These are phyloP conservation scores for Recurvirostra avosetta DNA, from an alignment of 2,113 vertebrate species.

Conservation along the genomic window DNA sequence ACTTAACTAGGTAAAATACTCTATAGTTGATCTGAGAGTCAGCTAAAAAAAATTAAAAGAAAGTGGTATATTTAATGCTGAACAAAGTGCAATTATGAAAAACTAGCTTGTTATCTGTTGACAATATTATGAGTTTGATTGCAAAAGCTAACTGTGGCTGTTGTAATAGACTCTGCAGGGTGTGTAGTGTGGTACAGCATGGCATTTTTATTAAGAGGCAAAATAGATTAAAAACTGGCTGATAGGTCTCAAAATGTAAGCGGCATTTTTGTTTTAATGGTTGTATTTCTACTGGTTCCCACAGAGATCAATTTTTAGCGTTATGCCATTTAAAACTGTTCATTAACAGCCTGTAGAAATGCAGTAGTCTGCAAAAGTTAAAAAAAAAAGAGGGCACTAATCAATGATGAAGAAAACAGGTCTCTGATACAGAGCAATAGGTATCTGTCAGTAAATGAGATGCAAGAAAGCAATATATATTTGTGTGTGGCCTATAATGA, in stretches of 20 bases:
- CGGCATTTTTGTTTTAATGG: neutral
- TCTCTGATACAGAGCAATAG: neutral
- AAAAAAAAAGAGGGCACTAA: neutral
- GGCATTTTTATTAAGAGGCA: conserved; percentile 14
- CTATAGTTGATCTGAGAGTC: neutral
- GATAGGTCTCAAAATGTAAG: neutral
- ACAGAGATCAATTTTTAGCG: neutral
- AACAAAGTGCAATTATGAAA: neutral
- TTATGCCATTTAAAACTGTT: neutral
- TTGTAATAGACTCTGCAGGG: neutral
- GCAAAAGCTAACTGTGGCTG: neutral
- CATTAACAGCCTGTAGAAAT: neutral
- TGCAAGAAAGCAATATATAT: neutral
- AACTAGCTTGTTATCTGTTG: neutral
- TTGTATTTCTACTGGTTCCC: neutral
- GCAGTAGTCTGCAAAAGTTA: neutral
- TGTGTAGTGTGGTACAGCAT: neutral
- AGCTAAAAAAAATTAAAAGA: neutral
- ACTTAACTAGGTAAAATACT: neutral
- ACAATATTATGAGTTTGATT: neutral
- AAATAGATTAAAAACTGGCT: neutral
- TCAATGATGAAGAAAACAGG: neutral
- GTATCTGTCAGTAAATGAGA: neutral
- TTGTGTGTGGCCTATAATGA: neutral
- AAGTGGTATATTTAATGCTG: neutral